Evolutionary conservation across 2,797 vertebrate species (phyloP).

Genomic region (Helarctos malayanus): DNA sequence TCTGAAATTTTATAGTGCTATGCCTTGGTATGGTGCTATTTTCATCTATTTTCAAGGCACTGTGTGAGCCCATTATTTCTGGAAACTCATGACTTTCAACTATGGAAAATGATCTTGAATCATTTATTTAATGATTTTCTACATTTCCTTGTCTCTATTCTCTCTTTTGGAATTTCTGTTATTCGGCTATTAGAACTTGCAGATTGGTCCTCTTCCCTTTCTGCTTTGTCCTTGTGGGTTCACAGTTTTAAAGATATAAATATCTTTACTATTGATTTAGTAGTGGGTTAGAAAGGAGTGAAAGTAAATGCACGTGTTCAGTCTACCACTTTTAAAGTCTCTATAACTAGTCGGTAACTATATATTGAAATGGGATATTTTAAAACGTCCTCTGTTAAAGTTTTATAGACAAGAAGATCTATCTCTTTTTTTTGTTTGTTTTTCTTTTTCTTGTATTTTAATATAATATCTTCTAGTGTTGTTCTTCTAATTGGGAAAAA

Average conservation of each 20-base stretch:
- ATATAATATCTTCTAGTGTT: not conserved
- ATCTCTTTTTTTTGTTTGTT: not conserved
- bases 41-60: not conserved
- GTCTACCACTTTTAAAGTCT: not conserved
- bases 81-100: not conserved
- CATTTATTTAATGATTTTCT: not conserved
- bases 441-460: not conserved
- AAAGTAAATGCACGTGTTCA: not conserved
- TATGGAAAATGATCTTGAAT: not conserved
- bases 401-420: not conserved
- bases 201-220: not conserved
- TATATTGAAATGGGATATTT: not conserved
- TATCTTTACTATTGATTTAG: not conserved
- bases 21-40: not conserved
- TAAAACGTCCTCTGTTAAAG: not conserved
- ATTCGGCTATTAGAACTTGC: not conserved
- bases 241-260: not conserved
- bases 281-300: not conserved
- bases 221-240: not conserved
- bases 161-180: not conserved
- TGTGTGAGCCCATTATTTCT: not conserved
- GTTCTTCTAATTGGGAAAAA: not conserved
- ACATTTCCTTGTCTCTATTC: not conserved
- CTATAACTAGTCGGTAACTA: not conserved
- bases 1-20: constrained; percentile 7